Conservation (phyloP, 2,113 vertebrate species). For the Phaethon lepturus region DNA sequence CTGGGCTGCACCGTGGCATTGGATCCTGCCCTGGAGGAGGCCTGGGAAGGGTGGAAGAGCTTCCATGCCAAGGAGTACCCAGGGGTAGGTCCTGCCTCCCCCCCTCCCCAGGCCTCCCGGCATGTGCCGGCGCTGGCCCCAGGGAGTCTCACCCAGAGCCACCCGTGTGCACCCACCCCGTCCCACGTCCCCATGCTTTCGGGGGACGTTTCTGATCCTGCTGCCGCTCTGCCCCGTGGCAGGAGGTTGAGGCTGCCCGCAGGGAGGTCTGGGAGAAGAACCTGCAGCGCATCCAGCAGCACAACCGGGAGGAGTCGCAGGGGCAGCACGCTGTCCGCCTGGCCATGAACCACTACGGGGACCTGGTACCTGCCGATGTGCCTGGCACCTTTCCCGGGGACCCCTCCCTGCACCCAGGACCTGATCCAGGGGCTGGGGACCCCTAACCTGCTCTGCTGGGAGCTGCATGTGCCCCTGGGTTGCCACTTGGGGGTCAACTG, state of each 20-base stretch:
- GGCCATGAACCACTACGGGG: constrained; percentile 63
- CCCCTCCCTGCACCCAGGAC: too few relatives aligned
- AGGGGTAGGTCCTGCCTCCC: neutral
- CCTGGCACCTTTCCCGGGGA: fast-evolving
- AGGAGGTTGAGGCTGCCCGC: neutral
- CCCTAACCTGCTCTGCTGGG: fast-evolving
- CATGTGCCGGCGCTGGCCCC: fast-evolving
- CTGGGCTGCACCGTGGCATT: fast-evolving
- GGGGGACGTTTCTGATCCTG: fast-evolving
- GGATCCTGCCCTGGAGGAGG: constrained; percentile 5
- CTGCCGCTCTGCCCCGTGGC: fast-evolving
- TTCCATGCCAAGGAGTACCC: neutral
- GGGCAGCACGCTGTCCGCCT: constrained; percentile 37
- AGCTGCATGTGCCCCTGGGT: neutral
- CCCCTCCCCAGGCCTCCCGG: too few relatives aligned
- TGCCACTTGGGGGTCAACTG: fast-evolving
- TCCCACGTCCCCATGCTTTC: fast-evolving
- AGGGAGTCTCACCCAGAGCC: too few relatives aligned
- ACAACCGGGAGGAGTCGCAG: constrained; percentile 18
- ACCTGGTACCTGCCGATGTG: neutral
- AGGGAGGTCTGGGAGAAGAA: constrained; percentile 66
- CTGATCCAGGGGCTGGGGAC: fast-evolving
- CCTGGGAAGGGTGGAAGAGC: constrained; percentile 60
- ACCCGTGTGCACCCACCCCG: neutral
- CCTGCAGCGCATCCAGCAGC: constrained; percentile 25